Percentiles rank a stretch among this genome's conserved stretches.
Conservation (phyloP, 2,113 vertebrate genomes). For the Alexandromys fortis region DNA sequence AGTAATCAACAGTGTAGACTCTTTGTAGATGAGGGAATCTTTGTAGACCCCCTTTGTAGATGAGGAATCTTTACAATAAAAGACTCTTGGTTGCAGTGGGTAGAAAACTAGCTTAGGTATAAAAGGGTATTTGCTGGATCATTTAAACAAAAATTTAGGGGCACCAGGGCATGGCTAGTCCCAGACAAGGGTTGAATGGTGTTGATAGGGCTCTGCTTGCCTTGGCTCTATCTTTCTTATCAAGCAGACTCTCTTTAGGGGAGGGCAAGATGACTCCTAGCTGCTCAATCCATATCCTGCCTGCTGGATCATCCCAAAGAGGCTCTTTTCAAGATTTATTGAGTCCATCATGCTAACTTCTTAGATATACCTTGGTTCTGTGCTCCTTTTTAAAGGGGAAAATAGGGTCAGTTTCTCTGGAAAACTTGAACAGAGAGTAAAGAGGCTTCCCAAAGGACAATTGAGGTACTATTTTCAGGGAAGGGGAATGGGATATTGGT, state of each 20-base stretch:
- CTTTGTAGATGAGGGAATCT: neutral
- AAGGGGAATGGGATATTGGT: neutral
- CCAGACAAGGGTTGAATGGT: neutral
- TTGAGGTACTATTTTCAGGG: neutral
- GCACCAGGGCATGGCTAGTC: neutral
- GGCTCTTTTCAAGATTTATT: neutral
- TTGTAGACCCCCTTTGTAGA: neutral
- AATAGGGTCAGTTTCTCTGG: neutral
- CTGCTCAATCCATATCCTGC: neutral
- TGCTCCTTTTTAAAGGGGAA: neutral
- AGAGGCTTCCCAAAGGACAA: neutral
- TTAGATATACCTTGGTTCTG: neutral
- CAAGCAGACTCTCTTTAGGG: neutral
- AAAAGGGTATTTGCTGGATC: neutral
- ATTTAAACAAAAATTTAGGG: neutral
- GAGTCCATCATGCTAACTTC: neutral
- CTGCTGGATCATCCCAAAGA: neutral
- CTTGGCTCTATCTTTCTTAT: neutral
- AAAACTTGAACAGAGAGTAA: neutral
- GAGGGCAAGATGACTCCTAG: neutral
- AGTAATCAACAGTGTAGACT: neutral
- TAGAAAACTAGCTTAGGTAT: neutral
- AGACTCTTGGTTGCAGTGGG: neutral
- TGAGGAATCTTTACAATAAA: neutral
- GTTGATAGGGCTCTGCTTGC: neutral